Base-by-base conservation (phyloP, 2,113 vertebrate genomes). In the Kryptolebias marmoratus region DNA sequence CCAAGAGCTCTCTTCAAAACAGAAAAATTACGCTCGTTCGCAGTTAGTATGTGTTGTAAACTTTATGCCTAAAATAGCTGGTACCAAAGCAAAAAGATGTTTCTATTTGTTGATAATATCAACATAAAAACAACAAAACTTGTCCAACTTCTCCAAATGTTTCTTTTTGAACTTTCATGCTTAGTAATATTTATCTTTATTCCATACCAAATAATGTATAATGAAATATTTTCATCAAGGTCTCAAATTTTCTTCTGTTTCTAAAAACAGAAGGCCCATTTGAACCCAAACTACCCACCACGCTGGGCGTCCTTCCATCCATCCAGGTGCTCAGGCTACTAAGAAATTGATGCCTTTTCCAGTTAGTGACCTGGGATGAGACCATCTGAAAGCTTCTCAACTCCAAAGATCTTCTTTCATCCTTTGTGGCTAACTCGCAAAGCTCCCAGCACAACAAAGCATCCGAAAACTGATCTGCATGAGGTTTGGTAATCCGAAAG, bases 321-420 rank as follows among this genome's bases (percentile, higher is more conserved):
- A 49, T 59, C 76, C 71, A 79, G 77, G 75, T 77, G 65, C 42
- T 79, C 62, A 32, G 48, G 63, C 67, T 70, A 68, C 73, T 75
- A 53, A 77, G 85, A 86, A 82, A 83, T 9, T 31, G 64, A 85
- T 85, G 76, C 81, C 64, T 71, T 75, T 78, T 84, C 79, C 77
- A 88, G 79, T 85, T 80, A 79, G 56, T 75, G 75, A 88, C 70
- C 78, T 59, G 75, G 68, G 70, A 84, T 86, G 80, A 79, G 73
- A 83, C 84, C 58, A 83, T 82, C 62, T 73, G 69, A 82, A 74
- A 71, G 42, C 79, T 76, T 87, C 79, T 77, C 68, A 61, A 72
- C 62, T 53, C 71, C 44, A n/a, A 73, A 90, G 88, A 88, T 92
- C 89, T 80, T 49, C 90, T 92, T 92, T 92, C 90, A 91, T 85